These are phyloP conservation scores for Bombycilla garrulus DNA, from an alignment of 2,113 vertebrate species.

Conservation along the genomic window DNA sequence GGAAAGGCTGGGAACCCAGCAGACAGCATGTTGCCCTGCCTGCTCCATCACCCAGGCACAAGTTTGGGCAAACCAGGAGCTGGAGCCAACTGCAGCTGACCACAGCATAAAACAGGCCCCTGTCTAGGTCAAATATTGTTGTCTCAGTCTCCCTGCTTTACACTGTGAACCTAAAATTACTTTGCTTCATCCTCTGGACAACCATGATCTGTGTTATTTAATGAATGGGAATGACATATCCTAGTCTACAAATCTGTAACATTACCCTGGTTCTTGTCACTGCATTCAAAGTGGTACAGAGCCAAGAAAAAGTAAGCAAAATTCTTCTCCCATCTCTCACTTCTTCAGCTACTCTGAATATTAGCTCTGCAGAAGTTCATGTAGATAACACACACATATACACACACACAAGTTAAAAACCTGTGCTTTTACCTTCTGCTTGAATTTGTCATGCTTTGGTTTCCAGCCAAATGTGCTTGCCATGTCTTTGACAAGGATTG, in stretches of 20 bases:
- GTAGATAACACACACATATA: background rate
- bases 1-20: background rate
- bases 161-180: background rate
- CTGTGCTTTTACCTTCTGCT: background rate
- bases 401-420: background rate
- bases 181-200: background rate
- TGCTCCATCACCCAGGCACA: background rate
- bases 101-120: background rate
- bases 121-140: background rate
- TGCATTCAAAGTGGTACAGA: background rate
- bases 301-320: background rate
- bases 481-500: background rate
- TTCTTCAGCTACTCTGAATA: background rate
- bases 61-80: background rate
- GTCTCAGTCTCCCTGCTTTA: background rate
- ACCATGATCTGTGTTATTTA: background rate
- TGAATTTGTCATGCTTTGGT: background rate
- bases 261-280: background rate
- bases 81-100: background rate
- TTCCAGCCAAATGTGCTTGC: background rate
- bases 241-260: background rate
- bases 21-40: background rate
- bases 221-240: background rate
- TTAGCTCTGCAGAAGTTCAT: background rate
- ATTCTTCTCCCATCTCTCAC: background rate